phyloP scores from a whole-genome alignment of 2,797 vertebrate genomes.

The Enteromius afrohamiltoni region DNA sequence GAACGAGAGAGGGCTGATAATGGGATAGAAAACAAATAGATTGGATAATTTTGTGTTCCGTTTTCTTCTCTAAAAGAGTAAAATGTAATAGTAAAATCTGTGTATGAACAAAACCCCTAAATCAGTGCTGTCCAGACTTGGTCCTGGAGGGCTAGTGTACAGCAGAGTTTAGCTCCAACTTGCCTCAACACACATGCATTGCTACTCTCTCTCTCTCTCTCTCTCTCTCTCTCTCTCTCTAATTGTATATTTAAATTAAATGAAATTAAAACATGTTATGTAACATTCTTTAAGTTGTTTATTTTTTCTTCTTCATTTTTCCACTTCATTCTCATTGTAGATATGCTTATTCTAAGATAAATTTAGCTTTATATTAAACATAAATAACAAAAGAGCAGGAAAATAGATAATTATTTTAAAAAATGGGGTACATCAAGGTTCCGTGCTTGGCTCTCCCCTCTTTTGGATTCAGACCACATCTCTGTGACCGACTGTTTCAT shows the following conservation, averaged over 20 bases:
- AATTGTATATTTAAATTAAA: neutral
- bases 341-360: neutral
- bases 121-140: too few species aligned
- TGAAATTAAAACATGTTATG: neutral
- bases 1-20: slow-evolving; percentile 4
- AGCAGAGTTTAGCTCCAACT: too few species aligned
- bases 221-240: too few species aligned
- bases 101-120: neutral
- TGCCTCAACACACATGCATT: too few species aligned
- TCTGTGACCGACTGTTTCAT: neutral
- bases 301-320: neutral
- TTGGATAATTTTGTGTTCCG: neutral
- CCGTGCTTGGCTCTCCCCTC: neutral
- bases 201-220: too few species aligned
- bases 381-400: neutral
- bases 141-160: too few species aligned
- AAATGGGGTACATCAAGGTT: neutral
- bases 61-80: neutral
- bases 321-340: neutral
- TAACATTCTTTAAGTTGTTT: too few species aligned
- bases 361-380: neutral
- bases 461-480: neutral
- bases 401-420: neutral
- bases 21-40: slow-evolving; percentile 3
- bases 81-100: neutral